Conservation (phyloP, 2,113 vertebrate genomes). For the Calyptommatus sinebrachiatus region DNA sequence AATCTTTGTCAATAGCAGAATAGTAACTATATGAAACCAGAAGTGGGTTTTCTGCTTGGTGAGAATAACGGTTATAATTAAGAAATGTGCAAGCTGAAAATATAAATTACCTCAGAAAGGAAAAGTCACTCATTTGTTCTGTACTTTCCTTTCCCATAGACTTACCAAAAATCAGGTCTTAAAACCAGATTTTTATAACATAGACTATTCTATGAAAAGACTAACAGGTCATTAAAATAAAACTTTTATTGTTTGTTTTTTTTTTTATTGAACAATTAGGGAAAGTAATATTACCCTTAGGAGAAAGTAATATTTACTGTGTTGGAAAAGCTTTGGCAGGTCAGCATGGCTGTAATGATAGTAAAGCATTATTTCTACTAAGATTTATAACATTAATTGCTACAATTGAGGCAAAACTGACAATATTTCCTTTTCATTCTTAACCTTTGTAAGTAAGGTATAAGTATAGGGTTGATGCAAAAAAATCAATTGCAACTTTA, state of each 20-base stretch:
- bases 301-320: not conserved
- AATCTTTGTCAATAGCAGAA: not conserved
- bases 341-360: not conserved
- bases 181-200: not conserved
- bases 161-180: not conserved
- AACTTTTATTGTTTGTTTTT: not conserved
- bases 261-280: not conserved
- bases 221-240: conserved; percentile 7
- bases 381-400: not conserved
- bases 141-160: not conserved
- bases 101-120: conserved; percentile 2
- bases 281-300: not conserved
- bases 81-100: not conserved
- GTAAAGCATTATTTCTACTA: not conserved
- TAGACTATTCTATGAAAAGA: not conserved
- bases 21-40: not conserved
- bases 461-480: too few species aligned
- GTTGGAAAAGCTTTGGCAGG: not conserved
- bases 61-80: not conserved
- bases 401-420: not conserved
- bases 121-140: not conserved
- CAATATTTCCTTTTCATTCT: not conserved
- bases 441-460: not conserved
- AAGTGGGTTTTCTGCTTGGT: not conserved
- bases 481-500: too few species aligned